Evolutionary conservation across 2,113 vertebrate genomes (phyloP).

Genomic region (Motacilla alba): DNA sequence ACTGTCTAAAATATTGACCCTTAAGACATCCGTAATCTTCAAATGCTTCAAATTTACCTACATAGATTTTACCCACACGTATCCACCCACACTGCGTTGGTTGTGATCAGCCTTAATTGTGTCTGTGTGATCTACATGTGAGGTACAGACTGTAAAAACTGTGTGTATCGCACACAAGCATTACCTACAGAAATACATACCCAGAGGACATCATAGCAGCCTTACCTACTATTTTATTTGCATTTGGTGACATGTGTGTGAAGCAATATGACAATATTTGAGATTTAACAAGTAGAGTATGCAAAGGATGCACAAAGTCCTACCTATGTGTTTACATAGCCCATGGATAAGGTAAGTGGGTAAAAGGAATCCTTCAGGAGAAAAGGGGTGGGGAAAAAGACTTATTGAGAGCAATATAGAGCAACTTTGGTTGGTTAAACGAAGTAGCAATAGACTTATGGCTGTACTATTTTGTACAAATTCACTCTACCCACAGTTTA

Average conservation of each 20-base stretch:
- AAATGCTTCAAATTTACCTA: background rate
- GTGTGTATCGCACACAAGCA: background rate
- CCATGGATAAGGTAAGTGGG: background rate
- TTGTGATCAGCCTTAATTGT: background rate
- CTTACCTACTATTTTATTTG: background rate
- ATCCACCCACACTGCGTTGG: background rate
- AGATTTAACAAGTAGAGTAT: background rate
- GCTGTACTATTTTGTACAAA: background rate
- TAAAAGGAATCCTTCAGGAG: background rate
- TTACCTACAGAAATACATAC: background rate
- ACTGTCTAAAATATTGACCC: background rate
- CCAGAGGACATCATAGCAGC: background rate
- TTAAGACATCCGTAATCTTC: background rate
- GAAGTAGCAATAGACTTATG: background rate
- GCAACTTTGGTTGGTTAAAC: background rate
- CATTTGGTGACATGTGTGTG: background rate
- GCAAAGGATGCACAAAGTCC: background rate
- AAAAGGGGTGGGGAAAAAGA: background rate
- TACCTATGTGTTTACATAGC: background rate
- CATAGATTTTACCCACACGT: background rate
- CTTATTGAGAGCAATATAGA: background rate
- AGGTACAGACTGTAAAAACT: background rate
- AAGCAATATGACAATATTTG: background rate
- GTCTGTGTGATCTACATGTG: background rate
- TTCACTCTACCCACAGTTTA: background rate